Evolutionary conservation across 2,888 invertebrate species (phyloP).

Genomic region (Drosophila prostipennis): DNA sequence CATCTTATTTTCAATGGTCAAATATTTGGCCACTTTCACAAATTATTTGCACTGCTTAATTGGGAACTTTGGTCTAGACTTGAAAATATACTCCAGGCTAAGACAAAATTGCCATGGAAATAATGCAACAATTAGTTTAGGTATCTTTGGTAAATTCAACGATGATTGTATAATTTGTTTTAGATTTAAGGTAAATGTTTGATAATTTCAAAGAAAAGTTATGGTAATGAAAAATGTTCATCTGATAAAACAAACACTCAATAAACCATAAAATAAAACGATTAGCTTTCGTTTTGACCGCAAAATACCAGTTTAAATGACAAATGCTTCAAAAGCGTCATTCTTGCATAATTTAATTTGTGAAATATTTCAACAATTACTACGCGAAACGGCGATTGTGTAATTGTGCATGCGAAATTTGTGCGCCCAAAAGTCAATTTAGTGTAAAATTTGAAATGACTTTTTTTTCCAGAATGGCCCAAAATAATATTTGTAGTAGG

Average conservation of each 20-base stretch:
- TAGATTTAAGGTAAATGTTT: background rate
- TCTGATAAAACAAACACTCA: background rate
- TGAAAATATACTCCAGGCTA: background rate
- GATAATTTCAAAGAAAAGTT: background rate
- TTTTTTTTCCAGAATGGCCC: conserved; percentile 30
- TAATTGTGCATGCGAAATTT: conserved; percentile 76
- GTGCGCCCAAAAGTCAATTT: conserved; percentile 68
- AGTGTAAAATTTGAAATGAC: conserved; percentile 70
- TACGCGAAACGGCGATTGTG: conserved; percentile 54
- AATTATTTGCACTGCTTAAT: conserved; percentile 21
- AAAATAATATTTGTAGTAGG: conserved; percentile 10
- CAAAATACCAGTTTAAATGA: conserved; percentile 18
- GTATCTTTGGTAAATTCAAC: background rate
- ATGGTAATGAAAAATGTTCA: no score
- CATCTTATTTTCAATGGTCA: conserved; percentile 25
- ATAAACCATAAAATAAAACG: background rate
- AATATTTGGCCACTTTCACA: conserved; percentile 42
- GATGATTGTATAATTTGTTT: background rate
- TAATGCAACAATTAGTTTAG: background rate
- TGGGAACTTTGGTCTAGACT: conserved; percentile 1
- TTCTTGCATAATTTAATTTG: conserved; percentile 44
- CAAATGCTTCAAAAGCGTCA: conserved; percentile 18
- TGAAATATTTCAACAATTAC: conserved; percentile 47
- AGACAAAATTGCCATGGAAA: background rate
- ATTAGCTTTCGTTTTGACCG: conserved; percentile 15